Conservation (phyloP, 2,113 vertebrate genomes). For the Panurus biarmicus region DNA sequence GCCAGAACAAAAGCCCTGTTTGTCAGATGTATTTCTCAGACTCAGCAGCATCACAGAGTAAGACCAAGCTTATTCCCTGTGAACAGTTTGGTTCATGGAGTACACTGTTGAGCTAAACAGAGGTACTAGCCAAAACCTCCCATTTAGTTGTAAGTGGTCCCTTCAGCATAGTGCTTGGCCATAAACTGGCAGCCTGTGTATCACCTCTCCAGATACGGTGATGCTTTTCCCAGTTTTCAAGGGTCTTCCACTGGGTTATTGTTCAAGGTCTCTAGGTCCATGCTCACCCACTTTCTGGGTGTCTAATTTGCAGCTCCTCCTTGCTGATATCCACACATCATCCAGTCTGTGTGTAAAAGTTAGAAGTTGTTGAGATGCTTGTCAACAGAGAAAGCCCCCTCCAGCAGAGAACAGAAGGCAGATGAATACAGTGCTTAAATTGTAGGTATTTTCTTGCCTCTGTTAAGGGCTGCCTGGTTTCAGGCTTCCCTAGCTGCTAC, state of each 20-base stretch:
- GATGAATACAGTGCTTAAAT: not conserved
- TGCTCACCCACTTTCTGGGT: not conserved
- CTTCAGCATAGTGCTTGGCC: not conserved
- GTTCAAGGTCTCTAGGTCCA: not conserved
- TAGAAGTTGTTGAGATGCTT: not conserved
- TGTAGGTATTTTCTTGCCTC: not conserved
- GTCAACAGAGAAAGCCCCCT: not conserved
- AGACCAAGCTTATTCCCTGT: not conserved
- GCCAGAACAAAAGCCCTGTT: not conserved
- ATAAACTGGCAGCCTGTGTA: not conserved
- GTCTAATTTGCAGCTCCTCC: not conserved
- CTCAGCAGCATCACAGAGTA: not conserved
- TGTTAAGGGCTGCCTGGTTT: not conserved
- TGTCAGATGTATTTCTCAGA: not conserved
- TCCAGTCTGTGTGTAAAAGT: not conserved
- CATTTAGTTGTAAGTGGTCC: not conserved
- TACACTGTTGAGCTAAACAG: not conserved
- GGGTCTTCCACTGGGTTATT: not conserved
- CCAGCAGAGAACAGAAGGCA: not conserved
- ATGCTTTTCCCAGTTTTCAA: not conserved
- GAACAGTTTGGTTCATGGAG: not conserved
- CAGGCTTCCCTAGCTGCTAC: not conserved
- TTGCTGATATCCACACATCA: not conserved
- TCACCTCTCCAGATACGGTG: not conserved
- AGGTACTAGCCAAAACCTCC: not conserved